A percentile compares a stretch with the other conserved stretches of the same genome.
Evolutionary conservation across 2,797 vertebrate genomes (phyloP).

Genomic region (Acipenser ruthenus): DNA sequence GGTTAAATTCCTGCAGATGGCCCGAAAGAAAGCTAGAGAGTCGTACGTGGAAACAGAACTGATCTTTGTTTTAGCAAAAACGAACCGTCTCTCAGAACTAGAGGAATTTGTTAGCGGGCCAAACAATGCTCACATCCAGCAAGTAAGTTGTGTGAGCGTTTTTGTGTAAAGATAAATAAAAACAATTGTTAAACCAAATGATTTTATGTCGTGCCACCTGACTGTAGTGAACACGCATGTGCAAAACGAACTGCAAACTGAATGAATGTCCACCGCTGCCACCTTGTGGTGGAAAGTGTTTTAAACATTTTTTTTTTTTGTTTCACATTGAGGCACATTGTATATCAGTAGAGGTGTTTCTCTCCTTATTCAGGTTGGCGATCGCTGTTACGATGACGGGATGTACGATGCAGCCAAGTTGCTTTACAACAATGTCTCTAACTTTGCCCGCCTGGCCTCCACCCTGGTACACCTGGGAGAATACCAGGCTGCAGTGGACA

Average conservation of each 20-base stretch:
- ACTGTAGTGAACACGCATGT: background rate
- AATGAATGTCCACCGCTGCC: background rate
- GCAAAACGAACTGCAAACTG: background rate
- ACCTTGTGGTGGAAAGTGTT: background rate
- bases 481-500: conserved; percentile 87
- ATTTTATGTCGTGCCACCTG: background rate
- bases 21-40: conserved; percentile 81
- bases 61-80: conserved; percentile 91
- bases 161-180: no score
- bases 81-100: conserved; percentile 77
- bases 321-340: background rate
- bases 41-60: conserved; percentile 87
- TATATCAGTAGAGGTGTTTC: no score
- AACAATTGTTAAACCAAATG: no score
- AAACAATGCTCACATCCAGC: conserved; percentile 83
- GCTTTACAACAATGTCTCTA: conserved; percentile 82
- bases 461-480: conserved; percentile 86
- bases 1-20: conserved; percentile 92
- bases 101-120: conserved; percentile 74
- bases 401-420: conserved; percentile 88
- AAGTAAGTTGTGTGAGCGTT: conserved; percentile 48
- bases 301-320: background rate
- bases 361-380: conserved; percentile 66
- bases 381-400: conserved; percentile 83
- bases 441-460: conserved; percentile 82